Base-by-base conservation (phyloP, 1,140 invertebrate genomes). In the Saccostrea echinata region DNA sequence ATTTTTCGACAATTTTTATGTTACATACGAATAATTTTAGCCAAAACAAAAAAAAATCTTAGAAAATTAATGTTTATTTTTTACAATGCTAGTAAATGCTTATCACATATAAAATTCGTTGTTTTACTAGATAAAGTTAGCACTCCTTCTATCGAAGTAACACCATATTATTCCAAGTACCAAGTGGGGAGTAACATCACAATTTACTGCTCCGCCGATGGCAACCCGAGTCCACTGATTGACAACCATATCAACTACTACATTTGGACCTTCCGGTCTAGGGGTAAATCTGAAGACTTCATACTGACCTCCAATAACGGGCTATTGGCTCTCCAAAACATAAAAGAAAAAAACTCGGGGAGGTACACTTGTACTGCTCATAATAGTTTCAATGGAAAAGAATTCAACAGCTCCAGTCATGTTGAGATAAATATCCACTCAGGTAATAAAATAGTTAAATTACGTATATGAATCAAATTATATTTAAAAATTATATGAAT, bases 241-340 rank as follows among this genome's bases (percentile, higher is more conserved):
- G 81, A 83, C 81, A 83, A 83, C 35, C 35, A 83, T 8, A 83
- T 83, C 24, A 83, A 83, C 35, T 52, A 83, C 18, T 52, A 51
- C 13, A 4, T 83, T 6, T 83, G 81, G 81, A 52, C 35, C 21
- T 83, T 52, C 35, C 52, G 11, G 24, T 4, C 81, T 11, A 6
- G n/a, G 9, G 81, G 51, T n/a, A 53, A n/a, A n/a, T 16, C 33
- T 24, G 24, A 52, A 8, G 51, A 52, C 43, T 12, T 27, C 9
- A 21, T 52, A 12, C 35, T 83, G 3, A 51, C 43, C 35, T 83
- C 81, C 21, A 53, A 52, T 12, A 83, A 83, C 21, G 81, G 81
- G 9, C 35, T 83, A 0, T 18, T 83, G 51, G 30, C 33, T 83
- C 35, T 83, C 8, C 21, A 51, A 21, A 83, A 83, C 51, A 18